Percentiles rank a stretch among this genome's conserved stretches.
Conservation (phyloP, 2,113 vertebrate genomes). For the Crotalus tigris region DNA sequence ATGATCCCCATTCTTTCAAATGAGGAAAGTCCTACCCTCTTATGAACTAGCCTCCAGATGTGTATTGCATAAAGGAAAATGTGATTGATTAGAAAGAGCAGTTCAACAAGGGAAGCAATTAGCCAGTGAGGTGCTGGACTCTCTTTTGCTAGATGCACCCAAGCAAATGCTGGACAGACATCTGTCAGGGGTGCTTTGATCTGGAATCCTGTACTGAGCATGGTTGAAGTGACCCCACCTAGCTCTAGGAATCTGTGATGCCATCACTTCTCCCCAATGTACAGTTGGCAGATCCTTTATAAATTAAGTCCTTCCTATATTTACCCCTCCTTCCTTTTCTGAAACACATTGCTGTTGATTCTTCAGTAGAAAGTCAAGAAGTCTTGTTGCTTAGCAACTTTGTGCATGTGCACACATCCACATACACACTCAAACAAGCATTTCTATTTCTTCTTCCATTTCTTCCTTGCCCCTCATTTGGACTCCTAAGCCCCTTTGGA, state of each 20-base stretch:
- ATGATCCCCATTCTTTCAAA: neutral
- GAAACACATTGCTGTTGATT: neutral
- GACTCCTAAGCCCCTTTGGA: neutral
- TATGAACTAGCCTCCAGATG: neutral
- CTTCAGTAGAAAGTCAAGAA: conserved; percentile 32
- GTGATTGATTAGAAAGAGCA: neutral
- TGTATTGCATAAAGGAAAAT: neutral
- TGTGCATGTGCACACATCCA: conserved; percentile 32
- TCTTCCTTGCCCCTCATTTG: neutral
- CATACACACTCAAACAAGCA: neutral
- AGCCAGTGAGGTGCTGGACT: neutral
- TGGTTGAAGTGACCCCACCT: neutral
- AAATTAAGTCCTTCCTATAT: neutral
- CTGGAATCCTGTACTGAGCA: neutral
- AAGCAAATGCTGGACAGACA: neutral
- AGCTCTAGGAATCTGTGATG: neutral
- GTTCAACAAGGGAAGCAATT: neutral
- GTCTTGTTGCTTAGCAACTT: conserved; percentile 61
- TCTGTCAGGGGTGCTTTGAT: neutral
- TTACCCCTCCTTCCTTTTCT: no score
- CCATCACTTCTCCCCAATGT: neutral
- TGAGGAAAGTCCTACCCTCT: neutral
- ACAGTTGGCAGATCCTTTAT: no score
- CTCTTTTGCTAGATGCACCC: neutral
- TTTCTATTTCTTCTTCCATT: neutral